Conservation (phyloP, 2,888 invertebrate species). For the Acrocyrtus sp. region DNA sequence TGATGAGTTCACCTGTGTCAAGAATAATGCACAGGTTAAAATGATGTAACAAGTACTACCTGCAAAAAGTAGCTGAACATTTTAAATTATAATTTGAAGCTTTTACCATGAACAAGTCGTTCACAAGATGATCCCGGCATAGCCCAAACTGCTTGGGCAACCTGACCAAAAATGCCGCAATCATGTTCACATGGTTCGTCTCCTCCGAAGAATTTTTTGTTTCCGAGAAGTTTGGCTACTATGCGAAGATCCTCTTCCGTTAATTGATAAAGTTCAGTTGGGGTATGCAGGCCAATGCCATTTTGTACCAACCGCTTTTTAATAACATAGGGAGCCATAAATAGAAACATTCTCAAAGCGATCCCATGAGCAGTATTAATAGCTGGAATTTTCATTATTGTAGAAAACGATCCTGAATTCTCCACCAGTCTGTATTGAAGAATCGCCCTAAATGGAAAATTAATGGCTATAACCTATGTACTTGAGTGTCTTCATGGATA, state of each 20-base stretch:
- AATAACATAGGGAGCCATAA: too few species aligned
- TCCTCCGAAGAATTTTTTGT: conserved; percentile 54
- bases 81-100: too few species aligned
- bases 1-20: conserved; percentile 65
- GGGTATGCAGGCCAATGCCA: conserved; percentile 55
- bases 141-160: conserved; percentile 65
- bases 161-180: conserved; percentile 66
- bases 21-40: too few species aligned
- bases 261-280: conserved; percentile 46
- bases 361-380: too few species aligned
- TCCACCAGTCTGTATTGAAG: conserved; percentile 15
- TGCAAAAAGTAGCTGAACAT: too few species aligned
- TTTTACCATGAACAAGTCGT: conserved; percentile 59
- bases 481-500: background rate
- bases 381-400: conserved; percentile 15
- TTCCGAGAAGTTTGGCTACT: conserved; percentile 52
- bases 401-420: background rate
- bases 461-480: too few species aligned
- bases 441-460: background rate
- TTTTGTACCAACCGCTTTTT: conserved; percentile 37
- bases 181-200: conserved; percentile 63
- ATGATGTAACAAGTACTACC: too few species aligned
- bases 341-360: background rate
- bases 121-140: conserved; percentile 62
- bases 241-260: conserved; percentile 50